Percentiles rank a stretch among this genome's conserved stretches.
Evolutionary conservation across 2,888 invertebrate genomes (phyloP).

Genomic region (Erebia palarica): DNA sequence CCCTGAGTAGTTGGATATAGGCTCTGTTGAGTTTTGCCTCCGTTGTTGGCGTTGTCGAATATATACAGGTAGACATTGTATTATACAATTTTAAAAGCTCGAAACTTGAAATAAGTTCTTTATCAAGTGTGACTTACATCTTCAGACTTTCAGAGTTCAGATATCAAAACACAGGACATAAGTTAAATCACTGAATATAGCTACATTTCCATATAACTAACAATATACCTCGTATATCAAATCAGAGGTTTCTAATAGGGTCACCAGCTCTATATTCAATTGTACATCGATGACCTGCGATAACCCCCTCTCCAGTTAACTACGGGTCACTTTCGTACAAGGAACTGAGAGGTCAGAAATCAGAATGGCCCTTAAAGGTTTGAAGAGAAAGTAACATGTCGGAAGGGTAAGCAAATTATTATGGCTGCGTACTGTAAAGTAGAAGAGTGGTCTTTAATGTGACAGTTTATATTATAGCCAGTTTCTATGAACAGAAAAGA

Average conservation of each 20-base stretch:
- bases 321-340: conserved; percentile 63
- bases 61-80: no score
- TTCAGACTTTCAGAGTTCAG: no score
- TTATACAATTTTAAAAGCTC: not conserved
- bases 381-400: conserved; percentile 58
- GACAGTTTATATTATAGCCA: not conserved
- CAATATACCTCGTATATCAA: conserved; percentile 30
- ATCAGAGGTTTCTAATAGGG: conserved; percentile 41
- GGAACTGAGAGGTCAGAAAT: conserved; percentile 57
- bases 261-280: conserved; percentile 45
- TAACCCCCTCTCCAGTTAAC: conserved; percentile 63
- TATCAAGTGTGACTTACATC: no score
- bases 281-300: conserved; percentile 57
- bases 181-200: not conserved
- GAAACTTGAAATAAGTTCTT: not conserved
- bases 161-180: not conserved
- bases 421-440: conserved; percentile 27
- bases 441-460: conserved; percentile 7
- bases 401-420: conserved; percentile 46
- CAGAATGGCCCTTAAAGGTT: conserved; percentile 59
- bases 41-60: no score
- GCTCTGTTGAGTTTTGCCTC: no score
- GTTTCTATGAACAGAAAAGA: not conserved
- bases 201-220: not conserved
- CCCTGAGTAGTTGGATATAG: no score